Percentiles rank a stretch among this genome's conserved stretches.
phyloP scores from a whole-genome alignment of 2,888 invertebrate species.

The Neoaliturus tenellus region DNA sequence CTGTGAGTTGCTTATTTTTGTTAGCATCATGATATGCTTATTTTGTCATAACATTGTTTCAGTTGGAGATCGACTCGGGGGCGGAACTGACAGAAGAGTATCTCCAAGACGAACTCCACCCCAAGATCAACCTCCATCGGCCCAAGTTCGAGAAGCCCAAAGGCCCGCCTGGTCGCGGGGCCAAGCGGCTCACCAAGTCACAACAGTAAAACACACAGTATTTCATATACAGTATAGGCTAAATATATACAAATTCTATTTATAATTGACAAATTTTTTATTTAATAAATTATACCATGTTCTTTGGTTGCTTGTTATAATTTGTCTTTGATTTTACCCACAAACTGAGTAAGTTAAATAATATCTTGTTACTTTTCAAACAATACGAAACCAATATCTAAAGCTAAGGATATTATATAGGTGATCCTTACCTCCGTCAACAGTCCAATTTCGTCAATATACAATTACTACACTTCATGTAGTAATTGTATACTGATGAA shows the following conservation, averaged over 20 bases:
- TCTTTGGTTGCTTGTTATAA: neutral
- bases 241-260: neutral
- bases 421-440: no score
- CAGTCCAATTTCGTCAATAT: no score
- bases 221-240: neutral
- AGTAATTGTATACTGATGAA: no score
- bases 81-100: constrained; percentile 93
- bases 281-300: constrained; percentile 7
- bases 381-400: no score
- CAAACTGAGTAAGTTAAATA: no score
- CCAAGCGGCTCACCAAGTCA: constrained; percentile 89
- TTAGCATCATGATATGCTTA: no score
- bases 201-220: constrained; percentile 69
- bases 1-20: no score
- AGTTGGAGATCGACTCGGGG: constrained; percentile 95
- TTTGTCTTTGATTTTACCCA: no score
- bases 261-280: constrained; percentile 29
- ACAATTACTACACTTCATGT: no score
- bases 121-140: constrained; percentile 90
- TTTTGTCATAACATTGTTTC: constrained; percentile 70
- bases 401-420: no score
- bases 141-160: constrained; percentile 98
- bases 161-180: constrained; percentile 95
- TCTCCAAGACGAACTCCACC: constrained; percentile 95
- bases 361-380: no score